Evolutionary conservation across 2,888 invertebrate genomes (phyloP).

Genomic region (Cerceris rybyensis): DNA sequence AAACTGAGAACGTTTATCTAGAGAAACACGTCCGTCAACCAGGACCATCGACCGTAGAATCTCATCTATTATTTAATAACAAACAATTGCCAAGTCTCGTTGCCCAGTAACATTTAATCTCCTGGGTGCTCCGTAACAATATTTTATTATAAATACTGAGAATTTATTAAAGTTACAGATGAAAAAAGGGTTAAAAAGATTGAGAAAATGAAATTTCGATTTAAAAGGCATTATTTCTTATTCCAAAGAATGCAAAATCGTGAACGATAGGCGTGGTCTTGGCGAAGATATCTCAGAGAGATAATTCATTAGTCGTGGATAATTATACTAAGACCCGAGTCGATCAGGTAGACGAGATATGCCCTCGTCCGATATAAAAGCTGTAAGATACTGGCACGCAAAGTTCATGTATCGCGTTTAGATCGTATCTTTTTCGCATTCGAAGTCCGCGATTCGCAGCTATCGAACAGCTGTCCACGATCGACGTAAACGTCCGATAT

Average conservation of each 20-base stretch:
- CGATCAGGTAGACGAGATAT: slow-evolving; percentile 18
- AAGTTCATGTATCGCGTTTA: slow-evolving; percentile 27
- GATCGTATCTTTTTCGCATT: slow-evolving; percentile 9
- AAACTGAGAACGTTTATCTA: too few relatives aligned
- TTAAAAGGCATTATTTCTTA: not conserved
- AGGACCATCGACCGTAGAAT: too few relatives aligned
- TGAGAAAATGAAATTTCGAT: too few relatives aligned
- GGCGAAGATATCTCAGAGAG: not conserved
- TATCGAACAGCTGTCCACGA: slow-evolving; percentile 22
- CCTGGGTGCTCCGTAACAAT: too few relatives aligned
- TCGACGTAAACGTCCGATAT: slow-evolving; percentile 24
- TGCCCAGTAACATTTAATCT: too few relatives aligned
- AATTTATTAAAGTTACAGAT: too few relatives aligned
- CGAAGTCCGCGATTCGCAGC: slow-evolving; percentile 24
- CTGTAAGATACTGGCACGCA: slow-evolving; percentile 13
- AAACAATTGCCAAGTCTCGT: too few relatives aligned
- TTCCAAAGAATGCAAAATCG: not conserved
- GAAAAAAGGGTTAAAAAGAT: too few relatives aligned
- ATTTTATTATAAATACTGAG: too few relatives aligned
- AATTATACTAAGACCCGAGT: slow-evolving; percentile 24
- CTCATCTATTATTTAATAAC: too few relatives aligned
- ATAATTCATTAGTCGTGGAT: slow-evolving; percentile 28
- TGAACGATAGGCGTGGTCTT: not conserved
- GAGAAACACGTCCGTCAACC: too few relatives aligned
- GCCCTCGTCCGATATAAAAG: slow-evolving; percentile 17